Percentiles rank a stretch among this genome's conserved stretches.
Evolutionary conservation across 1,140 invertebrate genomes (phyloP).

Genomic region (Orius laevigatus): DNA sequence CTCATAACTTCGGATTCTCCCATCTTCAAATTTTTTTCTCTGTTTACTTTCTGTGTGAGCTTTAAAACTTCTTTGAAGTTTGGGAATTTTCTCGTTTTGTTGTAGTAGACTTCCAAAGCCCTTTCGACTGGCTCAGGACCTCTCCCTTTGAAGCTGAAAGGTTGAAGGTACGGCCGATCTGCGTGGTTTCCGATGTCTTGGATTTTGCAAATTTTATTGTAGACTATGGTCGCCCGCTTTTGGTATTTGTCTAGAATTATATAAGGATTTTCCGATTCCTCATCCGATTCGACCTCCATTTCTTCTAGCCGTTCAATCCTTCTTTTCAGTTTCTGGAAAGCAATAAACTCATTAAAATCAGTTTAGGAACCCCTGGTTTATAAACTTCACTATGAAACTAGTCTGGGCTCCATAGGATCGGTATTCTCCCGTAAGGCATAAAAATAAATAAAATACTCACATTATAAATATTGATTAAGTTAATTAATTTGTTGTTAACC

Average conservation of each 20-base stretch:
- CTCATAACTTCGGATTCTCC: background rate
- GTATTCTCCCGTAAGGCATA: background rate
- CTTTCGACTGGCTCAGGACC: constrained; percentile 4
- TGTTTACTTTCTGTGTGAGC: background rate
- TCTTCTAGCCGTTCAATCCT: background rate
- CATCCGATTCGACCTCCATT: background rate
- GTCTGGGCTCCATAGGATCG: no score
- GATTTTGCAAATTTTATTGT: constrained; percentile 2
- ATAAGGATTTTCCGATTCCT: background rate
- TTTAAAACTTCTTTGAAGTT: background rate
- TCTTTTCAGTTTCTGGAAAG: constrained; percentile 2
- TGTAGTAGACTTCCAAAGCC: constrained; percentile 5
- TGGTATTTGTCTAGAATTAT: constrained; percentile 1
- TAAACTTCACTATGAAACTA: no score
- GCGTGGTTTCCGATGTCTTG: background rate
- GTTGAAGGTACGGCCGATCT: background rate
- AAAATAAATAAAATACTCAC: background rate
- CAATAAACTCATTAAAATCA: background rate
- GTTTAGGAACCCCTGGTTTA: no score
- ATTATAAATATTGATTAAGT: no score
- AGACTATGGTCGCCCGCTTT: background rate
- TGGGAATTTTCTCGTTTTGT: constrained; percentile 4
- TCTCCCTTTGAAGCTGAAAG: constrained; percentile 1
- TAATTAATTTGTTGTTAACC: no score
- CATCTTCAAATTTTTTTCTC: constrained; percentile 2